A percentile compares a stretch with the other conserved stretches of the same genome.
phyloP scores from a whole-genome alignment of 1,140 invertebrate genomes.

The Drosophila biarmipes region DNA sequence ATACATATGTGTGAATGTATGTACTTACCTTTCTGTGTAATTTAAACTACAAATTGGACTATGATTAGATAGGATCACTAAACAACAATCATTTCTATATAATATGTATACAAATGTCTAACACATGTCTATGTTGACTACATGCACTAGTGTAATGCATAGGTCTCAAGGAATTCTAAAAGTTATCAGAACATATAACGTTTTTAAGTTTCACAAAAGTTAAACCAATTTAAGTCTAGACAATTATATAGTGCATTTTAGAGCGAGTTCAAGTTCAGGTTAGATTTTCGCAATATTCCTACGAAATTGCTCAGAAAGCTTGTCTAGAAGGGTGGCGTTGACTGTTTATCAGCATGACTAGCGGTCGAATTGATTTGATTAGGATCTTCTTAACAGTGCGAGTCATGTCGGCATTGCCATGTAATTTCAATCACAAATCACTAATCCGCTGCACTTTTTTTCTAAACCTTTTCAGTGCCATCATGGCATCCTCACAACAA shows the following conservation, averaged over 20 bases:
- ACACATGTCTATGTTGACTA: too few relatives aligned
- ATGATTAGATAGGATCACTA: too few relatives aligned
- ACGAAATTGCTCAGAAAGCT: constrained; percentile 10
- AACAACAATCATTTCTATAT: too few relatives aligned
- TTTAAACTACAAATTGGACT: too few relatives aligned
- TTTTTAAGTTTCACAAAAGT: too few relatives aligned
- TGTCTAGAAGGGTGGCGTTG: neutral
- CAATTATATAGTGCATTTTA: too few relatives aligned
- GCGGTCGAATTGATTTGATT: constrained; percentile 8
- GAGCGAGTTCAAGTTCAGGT: neutral
- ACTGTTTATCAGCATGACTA: constrained; percentile 44
- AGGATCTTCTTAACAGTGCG: constrained; percentile 29
- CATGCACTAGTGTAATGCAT: too few relatives aligned
- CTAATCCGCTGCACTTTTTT: constrained; percentile 17
- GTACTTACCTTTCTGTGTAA: neutral
- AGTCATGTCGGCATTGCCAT: constrained; percentile 27
- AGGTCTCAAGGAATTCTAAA: too few relatives aligned
- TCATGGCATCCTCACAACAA: constrained; percentile 79
- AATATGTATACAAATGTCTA: too few relatives aligned
- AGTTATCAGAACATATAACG: too few relatives aligned
- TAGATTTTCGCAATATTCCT: constrained; percentile 16
- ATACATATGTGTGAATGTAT: too few relatives aligned
- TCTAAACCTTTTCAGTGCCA: constrained; percentile 57
- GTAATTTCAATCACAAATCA: constrained; percentile 12
- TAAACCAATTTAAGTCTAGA: too few relatives aligned